Percentiles rank a stretch among this genome's conserved stretches.
These are phyloP conservation scores for Oscheius sp. DNA, from an alignment of 2,888 invertebrate species.

Conservation along the genomic window DNA sequence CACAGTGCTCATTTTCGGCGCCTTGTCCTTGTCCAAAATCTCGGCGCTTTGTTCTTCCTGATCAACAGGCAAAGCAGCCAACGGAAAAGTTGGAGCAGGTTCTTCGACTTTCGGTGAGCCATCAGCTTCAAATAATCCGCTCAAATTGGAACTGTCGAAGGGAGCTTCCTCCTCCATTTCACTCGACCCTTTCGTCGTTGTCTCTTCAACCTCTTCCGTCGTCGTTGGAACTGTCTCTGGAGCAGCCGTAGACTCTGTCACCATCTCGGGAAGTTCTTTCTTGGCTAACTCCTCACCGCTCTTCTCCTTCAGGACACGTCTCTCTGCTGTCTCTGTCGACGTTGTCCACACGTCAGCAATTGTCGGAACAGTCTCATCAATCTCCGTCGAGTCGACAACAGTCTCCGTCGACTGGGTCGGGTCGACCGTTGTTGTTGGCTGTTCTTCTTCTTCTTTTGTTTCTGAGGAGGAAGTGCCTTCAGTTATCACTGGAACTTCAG, in stretches of 20 bases:
- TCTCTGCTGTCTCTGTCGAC: slow-evolving; percentile 30
- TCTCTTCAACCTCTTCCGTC: not conserved
- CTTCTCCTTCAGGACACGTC: slow-evolving; percentile 31
- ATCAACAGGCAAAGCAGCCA: slow-evolving; percentile 4
- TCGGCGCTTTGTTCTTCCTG: slow-evolving; percentile 24
- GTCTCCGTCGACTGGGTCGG: not conserved
- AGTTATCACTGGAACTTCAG: not conserved
- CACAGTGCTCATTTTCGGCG: not conserved
- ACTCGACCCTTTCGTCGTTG: not conserved
- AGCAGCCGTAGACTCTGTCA: not conserved
- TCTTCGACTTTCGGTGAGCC: slow-evolving; percentile 34
- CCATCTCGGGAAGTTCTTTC: not conserved
- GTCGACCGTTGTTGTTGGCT: not conserved
- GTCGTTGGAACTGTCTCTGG: not conserved
- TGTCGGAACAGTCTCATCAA: slow-evolving; percentile 21
- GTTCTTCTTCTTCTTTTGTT: not conserved
- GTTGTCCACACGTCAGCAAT: slow-evolving; percentile 24
- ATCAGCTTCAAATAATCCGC: slow-evolving; percentile 33
- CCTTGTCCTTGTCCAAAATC: slow-evolving; percentile 27
- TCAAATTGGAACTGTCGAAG: slow-evolving; percentile 22
- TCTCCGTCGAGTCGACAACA: not conserved
- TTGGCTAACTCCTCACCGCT: slow-evolving; percentile 14
- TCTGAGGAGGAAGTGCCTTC: not conserved
- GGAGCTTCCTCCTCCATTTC: slow-evolving; percentile 22
- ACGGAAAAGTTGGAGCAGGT: slow-evolving; percentile 14